phyloP scores from a whole-genome alignment of 64 coral and sea anemone species.

The Pocillopora damicornis region DNA sequence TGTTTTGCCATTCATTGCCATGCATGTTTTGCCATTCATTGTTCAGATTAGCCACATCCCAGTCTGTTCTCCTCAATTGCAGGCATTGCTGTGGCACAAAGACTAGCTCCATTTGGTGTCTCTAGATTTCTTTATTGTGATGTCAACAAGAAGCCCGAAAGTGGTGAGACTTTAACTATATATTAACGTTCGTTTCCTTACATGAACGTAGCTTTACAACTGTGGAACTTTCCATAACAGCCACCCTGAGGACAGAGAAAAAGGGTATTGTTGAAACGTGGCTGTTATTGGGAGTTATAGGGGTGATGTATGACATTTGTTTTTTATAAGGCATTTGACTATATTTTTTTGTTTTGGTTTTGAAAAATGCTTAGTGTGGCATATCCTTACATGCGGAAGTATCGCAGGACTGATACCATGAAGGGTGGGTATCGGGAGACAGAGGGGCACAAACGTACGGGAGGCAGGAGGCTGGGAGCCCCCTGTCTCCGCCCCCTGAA shows the following conservation, averaged over 20 bases:
- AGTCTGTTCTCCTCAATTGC: not conserved
- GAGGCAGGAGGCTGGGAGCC: no score
- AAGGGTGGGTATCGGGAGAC: no score
- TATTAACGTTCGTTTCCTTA: not conserved
- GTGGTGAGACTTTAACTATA: not conserved
- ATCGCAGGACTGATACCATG: no score
- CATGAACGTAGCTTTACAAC: not conserved
- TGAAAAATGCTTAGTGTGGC: no score
- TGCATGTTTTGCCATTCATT: not conserved
- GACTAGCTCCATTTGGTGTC: constrained; percentile 96
- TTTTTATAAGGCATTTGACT: no score
- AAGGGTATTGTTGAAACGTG: no score
- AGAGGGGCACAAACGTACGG: no score
- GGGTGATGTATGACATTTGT: no score
- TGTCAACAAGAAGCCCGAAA: constrained; percentile 19
- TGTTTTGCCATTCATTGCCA: not conserved
- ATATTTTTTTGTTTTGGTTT: no score
- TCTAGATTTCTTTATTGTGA: constrained; percentile 79
- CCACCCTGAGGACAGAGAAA: not conserved
- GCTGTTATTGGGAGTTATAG: no score
- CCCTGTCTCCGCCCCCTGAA: no score
- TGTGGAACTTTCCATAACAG: not conserved
- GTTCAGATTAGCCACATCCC: not conserved
- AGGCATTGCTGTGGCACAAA: constrained; percentile 78
- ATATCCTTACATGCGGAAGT: no score